phyloP scores from a whole-genome alignment of 2,113 vertebrate genomes.

The Dinomys branickii region DNA sequence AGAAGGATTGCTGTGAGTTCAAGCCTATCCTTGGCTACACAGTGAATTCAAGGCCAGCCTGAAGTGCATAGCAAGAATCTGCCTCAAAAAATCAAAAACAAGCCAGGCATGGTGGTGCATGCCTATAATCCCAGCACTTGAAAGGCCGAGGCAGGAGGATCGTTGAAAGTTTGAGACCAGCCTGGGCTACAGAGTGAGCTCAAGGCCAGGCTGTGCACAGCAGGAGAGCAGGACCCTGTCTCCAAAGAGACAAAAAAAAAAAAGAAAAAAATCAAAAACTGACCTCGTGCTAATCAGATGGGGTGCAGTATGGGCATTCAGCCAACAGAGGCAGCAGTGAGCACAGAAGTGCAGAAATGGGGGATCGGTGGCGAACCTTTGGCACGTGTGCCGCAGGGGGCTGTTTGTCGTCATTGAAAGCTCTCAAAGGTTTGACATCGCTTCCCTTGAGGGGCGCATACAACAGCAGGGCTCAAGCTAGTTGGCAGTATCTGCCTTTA shows the following conservation, averaged over 20 bases:
- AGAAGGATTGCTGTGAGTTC: neutral
- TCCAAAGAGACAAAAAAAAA: too few relatives aligned
- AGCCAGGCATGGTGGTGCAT: too few relatives aligned
- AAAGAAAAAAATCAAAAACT: too few relatives aligned
- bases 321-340: neutral
- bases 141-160: too few relatives aligned
- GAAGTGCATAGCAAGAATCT: neutral
- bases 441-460: neutral
- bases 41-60: too few relatives aligned
- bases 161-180: too few relatives aligned
- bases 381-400: neutral
- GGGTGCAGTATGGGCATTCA: neutral
- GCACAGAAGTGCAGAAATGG: too few relatives aligned
- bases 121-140: too few relatives aligned
- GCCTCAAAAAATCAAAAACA: neutral
- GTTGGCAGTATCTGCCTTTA: neutral
- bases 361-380: neutral
- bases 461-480: neutral
- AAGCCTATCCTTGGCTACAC: neutral
- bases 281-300: too few relatives aligned
- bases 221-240: too few relatives aligned
- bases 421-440: neutral
- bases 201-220: too few relatives aligned
- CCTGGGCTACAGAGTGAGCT: too few relatives aligned
- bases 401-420: neutral